phyloP scores from a whole-genome alignment of 2,888 invertebrate genomes.

The Oxyscelio sp. region DNA sequence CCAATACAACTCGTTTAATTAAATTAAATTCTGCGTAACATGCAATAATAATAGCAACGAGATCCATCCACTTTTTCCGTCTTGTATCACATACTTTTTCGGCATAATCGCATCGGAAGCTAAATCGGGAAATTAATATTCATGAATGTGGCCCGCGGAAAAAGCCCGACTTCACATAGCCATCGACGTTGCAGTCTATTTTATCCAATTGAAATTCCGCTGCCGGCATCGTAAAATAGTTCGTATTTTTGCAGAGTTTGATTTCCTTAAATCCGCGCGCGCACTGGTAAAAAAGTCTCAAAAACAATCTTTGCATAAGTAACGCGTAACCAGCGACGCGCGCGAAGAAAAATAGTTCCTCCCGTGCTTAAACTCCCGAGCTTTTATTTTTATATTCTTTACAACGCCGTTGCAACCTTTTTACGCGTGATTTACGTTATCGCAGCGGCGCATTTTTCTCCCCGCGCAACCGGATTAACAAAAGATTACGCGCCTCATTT shows the following conservation, averaged over 20 bases:
- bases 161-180: constrained; percentile 57
- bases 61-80: constrained; percentile 12
- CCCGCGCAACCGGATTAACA: constrained; percentile 49
- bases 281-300: constrained; percentile 63
- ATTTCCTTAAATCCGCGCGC: constrained; percentile 52
- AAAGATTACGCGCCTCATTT: constrained; percentile 50
- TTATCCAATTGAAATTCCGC: constrained; percentile 54
- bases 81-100: constrained; percentile 36
- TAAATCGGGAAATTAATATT: constrained; percentile 58
- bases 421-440: constrained; percentile 71
- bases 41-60: constrained; percentile 12
- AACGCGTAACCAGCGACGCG: constrained; percentile 65
- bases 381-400: constrained; percentile 64
- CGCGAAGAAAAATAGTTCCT: too few species aligned
- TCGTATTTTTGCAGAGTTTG: constrained; percentile 47
- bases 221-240: constrained; percentile 41
- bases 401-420: constrained; percentile 50
- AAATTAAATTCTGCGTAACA: neutral
- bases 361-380: constrained; percentile 34
- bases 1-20: neutral
- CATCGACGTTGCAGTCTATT: constrained; percentile 62
- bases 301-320: constrained; percentile 74
- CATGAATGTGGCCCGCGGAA: constrained; percentile 44
- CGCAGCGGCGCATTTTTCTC: constrained; percentile 54
- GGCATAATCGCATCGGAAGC: constrained; percentile 22